These are phyloP conservation scores for Poeciliopsis occidentalis DNA, from an alignment of 2,113 vertebrate genomes.

Conservation along the genomic window DNA sequence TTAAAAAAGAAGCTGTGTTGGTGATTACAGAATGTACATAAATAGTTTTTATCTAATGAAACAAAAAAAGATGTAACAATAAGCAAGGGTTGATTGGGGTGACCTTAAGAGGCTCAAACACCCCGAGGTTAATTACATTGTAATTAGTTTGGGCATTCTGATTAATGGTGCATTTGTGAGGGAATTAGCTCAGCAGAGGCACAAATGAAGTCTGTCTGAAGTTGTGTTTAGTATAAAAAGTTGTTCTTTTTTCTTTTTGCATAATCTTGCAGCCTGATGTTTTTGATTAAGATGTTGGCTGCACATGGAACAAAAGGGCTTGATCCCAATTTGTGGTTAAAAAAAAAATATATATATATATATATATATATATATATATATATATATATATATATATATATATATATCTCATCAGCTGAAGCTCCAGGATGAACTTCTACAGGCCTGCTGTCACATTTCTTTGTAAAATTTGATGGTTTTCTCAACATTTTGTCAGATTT, in stretches of 20 bases:
- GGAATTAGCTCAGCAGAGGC: slow-evolving; percentile 19
- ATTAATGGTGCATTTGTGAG: slow-evolving; percentile 29
- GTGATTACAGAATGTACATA: neutral
- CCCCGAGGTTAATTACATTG: slow-evolving; percentile 21
- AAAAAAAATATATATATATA: neutral
- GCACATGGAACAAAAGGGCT: neutral
- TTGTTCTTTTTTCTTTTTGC: slow-evolving; percentile 11
- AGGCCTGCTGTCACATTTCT: neutral
- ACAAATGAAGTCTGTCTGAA: slow-evolving; percentile 5
- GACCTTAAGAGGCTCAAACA: slow-evolving; percentile 13
- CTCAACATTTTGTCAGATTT: neutral
- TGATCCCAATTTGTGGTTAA: neutral
- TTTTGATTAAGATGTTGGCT: neutral
- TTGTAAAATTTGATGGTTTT: neutral
- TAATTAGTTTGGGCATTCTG: slow-evolving; percentile 38
- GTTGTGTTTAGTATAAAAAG: slow-evolving; percentile 2
- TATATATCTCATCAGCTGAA: neutral
- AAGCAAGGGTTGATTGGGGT: slow-evolving; percentile 25
- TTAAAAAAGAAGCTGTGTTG: slow-evolving; percentile 16
- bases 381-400: too few species aligned
- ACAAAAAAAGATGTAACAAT: slow-evolving; percentile 6
- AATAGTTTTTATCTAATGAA: neutral
- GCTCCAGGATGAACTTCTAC: neutral
- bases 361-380: too few species aligned
- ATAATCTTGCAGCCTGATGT: neutral